A percentile compares a stretch with the other conserved stretches of the same genome.
phyloP scores from a whole-genome alignment of 2,888 invertebrate genomes.

The Lobophora halterata region DNA sequence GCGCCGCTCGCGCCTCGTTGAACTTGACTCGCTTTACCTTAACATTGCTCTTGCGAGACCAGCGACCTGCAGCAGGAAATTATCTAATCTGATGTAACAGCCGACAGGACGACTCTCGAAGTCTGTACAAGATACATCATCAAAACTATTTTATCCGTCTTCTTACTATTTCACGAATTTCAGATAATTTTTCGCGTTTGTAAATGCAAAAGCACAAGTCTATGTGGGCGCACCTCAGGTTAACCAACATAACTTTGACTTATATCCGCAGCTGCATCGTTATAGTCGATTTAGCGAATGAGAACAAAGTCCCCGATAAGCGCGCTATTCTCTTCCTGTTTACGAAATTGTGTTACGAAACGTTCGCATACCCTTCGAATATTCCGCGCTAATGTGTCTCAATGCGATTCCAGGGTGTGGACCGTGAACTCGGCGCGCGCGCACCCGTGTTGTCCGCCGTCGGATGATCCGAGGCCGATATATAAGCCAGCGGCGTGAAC shows the following conservation, averaged over 20 bases:
- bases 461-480: constrained; percentile 78
- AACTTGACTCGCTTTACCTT: constrained; percentile 69
- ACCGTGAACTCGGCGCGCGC: constrained; percentile 74
- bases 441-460: constrained; percentile 60
- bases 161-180: not conserved
- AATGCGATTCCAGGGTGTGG: constrained; percentile 68
- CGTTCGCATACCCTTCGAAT: constrained; percentile 46
- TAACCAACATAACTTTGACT: constrained; percentile 33
- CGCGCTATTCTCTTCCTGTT: constrained; percentile 48
- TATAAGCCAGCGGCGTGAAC: constrained; percentile 67
- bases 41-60: constrained; percentile 45
- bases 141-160: too few species aligned
- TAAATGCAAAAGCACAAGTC: constrained; percentile 21
- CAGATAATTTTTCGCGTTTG: constrained; percentile 1
- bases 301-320: constrained; percentile 38
- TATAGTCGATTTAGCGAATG: constrained; percentile 34
- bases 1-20: constrained; percentile 52
- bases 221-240: constrained; percentile 29
- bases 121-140: not conserved
- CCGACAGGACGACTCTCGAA: constrained; percentile 4
- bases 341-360: constrained; percentile 46
- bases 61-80: constrained; percentile 34
- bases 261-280: constrained; percentile 33
- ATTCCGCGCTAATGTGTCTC: constrained; percentile 50
- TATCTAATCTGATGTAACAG: constrained; percentile 33